These are phyloP conservation scores for Pandemis heparana DNA, from an alignment of 2,888 invertebrate genomes.

Conservation along the genomic window DNA sequence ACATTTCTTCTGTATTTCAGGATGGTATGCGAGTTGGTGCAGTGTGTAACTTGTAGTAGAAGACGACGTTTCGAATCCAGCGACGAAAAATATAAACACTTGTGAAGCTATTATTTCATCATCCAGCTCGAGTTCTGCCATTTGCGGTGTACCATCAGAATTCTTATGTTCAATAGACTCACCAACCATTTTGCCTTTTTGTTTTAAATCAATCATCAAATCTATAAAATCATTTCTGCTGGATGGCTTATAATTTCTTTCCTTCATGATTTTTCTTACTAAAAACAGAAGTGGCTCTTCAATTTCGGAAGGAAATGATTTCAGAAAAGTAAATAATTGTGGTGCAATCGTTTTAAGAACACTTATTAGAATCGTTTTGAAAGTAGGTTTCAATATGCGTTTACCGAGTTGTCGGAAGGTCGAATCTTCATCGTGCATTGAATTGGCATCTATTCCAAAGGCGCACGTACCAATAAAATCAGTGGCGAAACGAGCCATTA, in stretches of 20 bases:
- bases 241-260: conserved; percentile 53
- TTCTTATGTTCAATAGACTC: conserved; percentile 51
- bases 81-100: conserved; percentile 59
- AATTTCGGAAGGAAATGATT: conserved; percentile 47
- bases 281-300: conserved; percentile 50
- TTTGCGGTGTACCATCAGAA: conserved; percentile 50
- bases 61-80: conserved; percentile 69
- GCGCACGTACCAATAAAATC: conserved; percentile 59
- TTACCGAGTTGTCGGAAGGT: conserved; percentile 52
- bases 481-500: conserved; percentile 58
- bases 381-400: conserved; percentile 47
- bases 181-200: conserved; percentile 54
- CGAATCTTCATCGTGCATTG: conserved; percentile 54
- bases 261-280: conserved; percentile 49
- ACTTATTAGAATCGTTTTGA: conserved; percentile 43
- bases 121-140: conserved; percentile 55
- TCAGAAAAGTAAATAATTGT: conserved; percentile 47
- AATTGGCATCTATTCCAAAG: conserved; percentile 56
- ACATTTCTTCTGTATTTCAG: conserved; percentile 58
- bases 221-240: conserved; percentile 61
- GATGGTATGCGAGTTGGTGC: conserved; percentile 62
- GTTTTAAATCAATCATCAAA: conserved; percentile 57
- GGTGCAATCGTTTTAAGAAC: conserved; percentile 51
- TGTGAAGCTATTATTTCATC: conserved; percentile 57
- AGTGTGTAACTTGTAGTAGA: conserved; percentile 53